These are phyloP conservation scores for Nannoperca obscura DNA, from an alignment of 2,797 vertebrate genomes.

Conservation along the genomic window DNA sequence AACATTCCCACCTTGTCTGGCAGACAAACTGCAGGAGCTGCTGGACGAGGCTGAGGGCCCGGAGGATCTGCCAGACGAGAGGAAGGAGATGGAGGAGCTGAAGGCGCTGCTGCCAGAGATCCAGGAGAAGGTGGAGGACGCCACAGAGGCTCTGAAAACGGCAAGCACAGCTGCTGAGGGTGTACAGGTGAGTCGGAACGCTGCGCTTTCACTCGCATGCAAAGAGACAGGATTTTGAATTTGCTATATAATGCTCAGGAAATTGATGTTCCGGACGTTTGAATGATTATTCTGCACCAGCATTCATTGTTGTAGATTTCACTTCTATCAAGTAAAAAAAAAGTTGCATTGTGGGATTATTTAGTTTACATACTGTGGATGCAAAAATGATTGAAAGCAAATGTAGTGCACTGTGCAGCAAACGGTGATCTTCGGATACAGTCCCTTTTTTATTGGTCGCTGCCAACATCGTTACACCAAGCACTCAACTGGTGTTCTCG, in stretches of 20 bases:
- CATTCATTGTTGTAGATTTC: not conserved
- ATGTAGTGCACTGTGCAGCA: not conserved
- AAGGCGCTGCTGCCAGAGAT: slow-evolving; percentile 92
- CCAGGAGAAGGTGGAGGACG: slow-evolving; percentile 93
- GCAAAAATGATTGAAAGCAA: not conserved
- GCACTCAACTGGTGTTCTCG: no score
- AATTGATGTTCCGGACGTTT: not conserved
- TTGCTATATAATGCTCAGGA: not conserved
- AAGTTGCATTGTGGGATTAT: not conserved
- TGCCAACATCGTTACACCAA: not conserved
- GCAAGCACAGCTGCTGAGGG: slow-evolving; percentile 79
- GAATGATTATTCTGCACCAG: not conserved
- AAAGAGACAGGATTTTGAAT: not conserved
- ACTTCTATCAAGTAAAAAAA: not conserved
- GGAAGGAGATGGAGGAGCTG: slow-evolving; percentile 92
- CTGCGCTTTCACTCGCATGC: no score
- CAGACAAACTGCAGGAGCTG: slow-evolving; percentile 87
- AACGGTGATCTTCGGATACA: not conserved
- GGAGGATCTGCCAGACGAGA: slow-evolving; percentile 76
- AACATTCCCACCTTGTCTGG: not conserved
- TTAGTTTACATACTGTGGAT: not conserved
- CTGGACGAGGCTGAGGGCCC: slow-evolving; percentile 80
- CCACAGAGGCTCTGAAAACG: slow-evolving; percentile 86
- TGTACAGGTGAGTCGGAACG: slow-evolving; percentile 81
- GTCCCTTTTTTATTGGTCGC: not conserved